Evolutionary conservation across 2,797 vertebrate species (phyloP).

Genomic region (Erethizon dorsatum): DNA sequence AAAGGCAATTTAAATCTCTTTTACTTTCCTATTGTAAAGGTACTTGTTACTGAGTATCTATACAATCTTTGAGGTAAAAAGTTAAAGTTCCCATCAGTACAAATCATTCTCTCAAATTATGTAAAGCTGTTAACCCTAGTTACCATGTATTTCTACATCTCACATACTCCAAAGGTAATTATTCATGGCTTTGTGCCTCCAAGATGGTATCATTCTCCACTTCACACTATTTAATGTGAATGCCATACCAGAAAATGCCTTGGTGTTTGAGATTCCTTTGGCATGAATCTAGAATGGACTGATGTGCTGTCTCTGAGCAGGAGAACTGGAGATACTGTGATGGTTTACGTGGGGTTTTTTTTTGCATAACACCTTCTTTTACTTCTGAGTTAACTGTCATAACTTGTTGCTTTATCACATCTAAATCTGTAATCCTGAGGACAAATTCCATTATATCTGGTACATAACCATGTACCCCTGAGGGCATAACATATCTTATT

Average conservation of each 20-base stretch:
- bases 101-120: conserved; percentile 5
- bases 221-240: neutral
- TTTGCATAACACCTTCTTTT: conserved; percentile 41
- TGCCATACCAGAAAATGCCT: neutral
- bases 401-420: conserved; percentile 54
- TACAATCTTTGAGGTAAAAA: neutral
- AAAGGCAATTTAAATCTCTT: conserved; percentile 51
- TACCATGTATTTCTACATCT: neutral
- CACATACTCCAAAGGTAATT: neutral
- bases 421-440: conserved; percentile 20
- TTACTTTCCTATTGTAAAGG: conserved; percentile 47
- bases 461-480: neutral
- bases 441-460: conserved; percentile 13
- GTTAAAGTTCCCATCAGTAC: neutral
- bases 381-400: neutral
- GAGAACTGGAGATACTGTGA: neutral
- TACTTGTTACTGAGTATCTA: conserved; percentile 15
- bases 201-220: neutral
- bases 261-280: conserved; percentile 58
- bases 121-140: neutral
- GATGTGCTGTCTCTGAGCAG: neutral
- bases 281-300: conserved; percentile 9
- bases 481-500: neutral
- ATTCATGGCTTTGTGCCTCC: neutral
- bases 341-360: neutral